phyloP scores from a whole-genome alignment of 2,797 vertebrate species.

The Cheirogaleus major region DNA sequence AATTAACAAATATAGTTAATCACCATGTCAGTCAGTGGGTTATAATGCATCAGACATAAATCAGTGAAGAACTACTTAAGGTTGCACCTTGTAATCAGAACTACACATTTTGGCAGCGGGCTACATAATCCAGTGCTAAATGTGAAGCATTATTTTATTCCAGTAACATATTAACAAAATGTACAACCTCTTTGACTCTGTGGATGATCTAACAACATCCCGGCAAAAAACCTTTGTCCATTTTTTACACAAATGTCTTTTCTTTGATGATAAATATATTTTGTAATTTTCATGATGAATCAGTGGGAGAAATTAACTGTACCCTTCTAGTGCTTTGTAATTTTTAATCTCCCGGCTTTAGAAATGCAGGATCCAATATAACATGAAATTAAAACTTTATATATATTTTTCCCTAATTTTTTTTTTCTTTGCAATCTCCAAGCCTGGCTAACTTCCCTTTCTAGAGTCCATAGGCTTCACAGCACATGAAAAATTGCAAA shows the following conservation, averaged over 20 bases:
- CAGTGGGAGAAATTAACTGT: slow-evolving; percentile 52
- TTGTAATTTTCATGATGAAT: slow-evolving; percentile 72
- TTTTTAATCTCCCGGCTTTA: not conserved
- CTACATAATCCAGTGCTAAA: slow-evolving; percentile 81
- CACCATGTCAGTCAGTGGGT: slow-evolving; percentile 77
- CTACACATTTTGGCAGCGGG: slow-evolving; percentile 78
- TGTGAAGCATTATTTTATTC: slow-evolving; percentile 81
- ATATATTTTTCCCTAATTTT: not conserved
- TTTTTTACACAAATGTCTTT: slow-evolving; percentile 75
- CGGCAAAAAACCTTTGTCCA: slow-evolving; percentile 77
- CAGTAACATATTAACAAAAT: slow-evolving; percentile 86
- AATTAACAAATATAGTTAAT: slow-evolving; percentile 82
- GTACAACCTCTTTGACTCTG: slow-evolving; percentile 78
- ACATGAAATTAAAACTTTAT: not conserved
- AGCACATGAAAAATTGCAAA: not conserved
- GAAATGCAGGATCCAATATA: not conserved
- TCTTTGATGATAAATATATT: slow-evolving; percentile 60
- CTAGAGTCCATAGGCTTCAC: not conserved
- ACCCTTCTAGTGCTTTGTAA: slow-evolving; percentile 52
- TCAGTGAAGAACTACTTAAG: slow-evolving; percentile 83
- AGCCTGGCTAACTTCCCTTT: not conserved
- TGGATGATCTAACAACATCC: slow-evolving; percentile 69
- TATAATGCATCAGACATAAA: slow-evolving; percentile 83
- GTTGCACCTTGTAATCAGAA: slow-evolving; percentile 82
- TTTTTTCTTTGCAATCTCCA: not conserved